Evolutionary conservation across 2,888 invertebrate genomes (phyloP).

Genomic region (Oscheius myriophilus): DNA sequence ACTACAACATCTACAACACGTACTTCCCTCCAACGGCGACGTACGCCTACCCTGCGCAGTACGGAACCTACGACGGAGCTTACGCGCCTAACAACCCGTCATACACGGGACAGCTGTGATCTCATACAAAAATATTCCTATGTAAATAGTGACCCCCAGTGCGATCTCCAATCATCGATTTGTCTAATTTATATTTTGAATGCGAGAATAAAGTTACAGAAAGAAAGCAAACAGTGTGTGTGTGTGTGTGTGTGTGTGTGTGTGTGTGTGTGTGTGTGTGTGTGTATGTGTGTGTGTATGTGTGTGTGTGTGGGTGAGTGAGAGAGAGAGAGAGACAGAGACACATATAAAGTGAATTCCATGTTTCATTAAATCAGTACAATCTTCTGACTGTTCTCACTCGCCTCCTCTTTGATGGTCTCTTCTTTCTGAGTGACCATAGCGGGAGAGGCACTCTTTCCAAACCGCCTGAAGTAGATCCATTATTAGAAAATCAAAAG

Average conservation of each 20-base stretch:
- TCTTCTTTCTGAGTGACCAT: too few species aligned
- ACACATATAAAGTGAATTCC: too few species aligned
- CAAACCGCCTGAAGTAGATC: too few species aligned
- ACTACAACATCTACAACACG: slow-evolving; percentile 32
- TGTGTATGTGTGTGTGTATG: too few species aligned
- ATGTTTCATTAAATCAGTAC: too few species aligned
- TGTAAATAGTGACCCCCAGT: slow-evolving; percentile 1
- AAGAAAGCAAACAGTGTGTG: neutral
- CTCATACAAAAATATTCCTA: slow-evolving; percentile 13
- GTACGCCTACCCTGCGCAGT: slow-evolving; percentile 22
- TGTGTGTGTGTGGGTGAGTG: too few species aligned
- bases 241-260: neutral
- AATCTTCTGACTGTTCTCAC: too few species aligned
- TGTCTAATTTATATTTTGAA: slow-evolving; percentile 16
- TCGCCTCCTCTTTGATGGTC: too few species aligned
- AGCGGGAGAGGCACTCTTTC: too few species aligned
- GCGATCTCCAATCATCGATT: neutral
- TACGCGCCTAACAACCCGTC: slow-evolving; percentile 45
- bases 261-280: too few species aligned
- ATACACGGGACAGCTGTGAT: slow-evolving; percentile 29
- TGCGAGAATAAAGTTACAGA: neutral
- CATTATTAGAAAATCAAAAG: too few species aligned
- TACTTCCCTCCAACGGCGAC: slow-evolving; percentile 1
- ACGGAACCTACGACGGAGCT: slow-evolving; percentile 32
- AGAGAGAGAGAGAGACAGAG: too few species aligned